Base-by-base conservation (phyloP, 1,140 invertebrate species). In the Hetaerina americana region DNA sequence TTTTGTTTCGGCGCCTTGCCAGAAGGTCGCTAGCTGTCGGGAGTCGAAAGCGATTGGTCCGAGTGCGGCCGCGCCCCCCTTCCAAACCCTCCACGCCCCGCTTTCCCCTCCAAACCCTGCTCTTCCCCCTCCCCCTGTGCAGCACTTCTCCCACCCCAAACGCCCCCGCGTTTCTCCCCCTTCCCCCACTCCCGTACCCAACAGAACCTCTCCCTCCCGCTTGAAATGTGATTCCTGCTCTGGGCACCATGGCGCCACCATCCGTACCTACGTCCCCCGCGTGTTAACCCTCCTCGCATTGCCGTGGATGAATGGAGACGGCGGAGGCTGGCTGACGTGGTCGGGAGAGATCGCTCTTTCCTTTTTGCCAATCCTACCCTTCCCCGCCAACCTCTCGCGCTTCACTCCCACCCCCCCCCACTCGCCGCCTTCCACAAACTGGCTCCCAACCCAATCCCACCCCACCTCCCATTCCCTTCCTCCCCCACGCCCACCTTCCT, bases 1-100 rank as follows among this genome's bases (percentile, higher is more conserved):
- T 71, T 71, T 71, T 71, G 70, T 71, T 71, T 66, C 49, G 70
- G 57, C 49, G 24, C 22, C 18, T 66, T 66, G 57, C 70, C 70
- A 66, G 49, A 27, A 27, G 29, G 70, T 57, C 70, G 70, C 70
- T 57, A 31, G 70, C 70, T 25, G 70, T 66, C 70, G 40, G 40
- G 31, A 40, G 18, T 40, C 31, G 31, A 40, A 40, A 8, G 31
- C 15, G 40, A 57, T 57, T 57, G 40, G 40, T 57, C 40, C 15
- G 22, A 40, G 70, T 70, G 70, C 28, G 70, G 40, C 28, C 27
- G n/a, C 70, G 28, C 18, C 27, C 26, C 69, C 22, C 25, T 28
- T 24, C n/a, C 57, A 26, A 5, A 26, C 31, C 49, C 29, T 26
- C 66, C 26, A 27, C 26, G 26, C 66, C 31, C 12, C 31, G 70